Conservation (phyloP, 2,888 invertebrate species). For the Yponomeuta plumbellus region DNA sequence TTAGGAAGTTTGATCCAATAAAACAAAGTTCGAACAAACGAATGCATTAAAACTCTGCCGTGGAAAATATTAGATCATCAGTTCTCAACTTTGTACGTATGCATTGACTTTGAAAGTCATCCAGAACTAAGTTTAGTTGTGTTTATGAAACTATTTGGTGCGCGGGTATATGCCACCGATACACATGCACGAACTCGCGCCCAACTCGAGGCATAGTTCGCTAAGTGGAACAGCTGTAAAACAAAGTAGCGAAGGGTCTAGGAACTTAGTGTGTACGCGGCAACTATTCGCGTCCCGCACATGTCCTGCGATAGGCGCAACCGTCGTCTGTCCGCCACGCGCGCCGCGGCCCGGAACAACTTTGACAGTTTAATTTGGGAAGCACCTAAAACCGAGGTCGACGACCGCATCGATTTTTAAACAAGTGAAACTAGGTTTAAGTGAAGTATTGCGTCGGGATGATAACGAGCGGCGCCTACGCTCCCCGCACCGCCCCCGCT, state of each 20-base stretch:
- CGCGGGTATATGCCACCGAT: conserved; percentile 72
- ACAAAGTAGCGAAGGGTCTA: conserved; percentile 76
- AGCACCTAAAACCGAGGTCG: conserved; percentile 38
- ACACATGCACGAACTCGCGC: conserved; percentile 75
- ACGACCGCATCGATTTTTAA: conserved; percentile 63
- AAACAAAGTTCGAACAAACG: conserved; percentile 73
- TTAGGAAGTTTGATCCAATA: conserved; percentile 65
- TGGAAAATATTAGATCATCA: conserved; percentile 73
- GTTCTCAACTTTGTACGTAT: conserved; percentile 68
- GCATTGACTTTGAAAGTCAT: conserved; percentile 77
- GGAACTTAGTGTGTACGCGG: conserved; percentile 71
- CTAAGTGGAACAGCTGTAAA: conserved; percentile 77
- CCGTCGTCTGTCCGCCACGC: conserved; percentile 22
- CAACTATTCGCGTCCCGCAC: conserved; percentile 55
- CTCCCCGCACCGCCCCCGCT: conserved; percentile 38
- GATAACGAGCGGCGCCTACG: conserved; percentile 66
- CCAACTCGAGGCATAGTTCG: conserved; percentile 74
- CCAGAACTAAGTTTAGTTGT: conserved; percentile 76
- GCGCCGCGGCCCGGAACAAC: conserved; percentile 36
- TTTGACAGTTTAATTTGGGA: conserved; percentile 64
- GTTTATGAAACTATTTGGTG: conserved; percentile 76
- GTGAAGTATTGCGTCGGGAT: conserved; percentile 66
- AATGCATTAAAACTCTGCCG: conserved; percentile 71
- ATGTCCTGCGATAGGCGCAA: conserved; percentile 39
- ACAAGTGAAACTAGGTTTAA: conserved; percentile 73